These are phyloP conservation scores for Cyaniris semiargus DNA, from an alignment of 2,888 invertebrate species.

Conservation along the genomic window DNA sequence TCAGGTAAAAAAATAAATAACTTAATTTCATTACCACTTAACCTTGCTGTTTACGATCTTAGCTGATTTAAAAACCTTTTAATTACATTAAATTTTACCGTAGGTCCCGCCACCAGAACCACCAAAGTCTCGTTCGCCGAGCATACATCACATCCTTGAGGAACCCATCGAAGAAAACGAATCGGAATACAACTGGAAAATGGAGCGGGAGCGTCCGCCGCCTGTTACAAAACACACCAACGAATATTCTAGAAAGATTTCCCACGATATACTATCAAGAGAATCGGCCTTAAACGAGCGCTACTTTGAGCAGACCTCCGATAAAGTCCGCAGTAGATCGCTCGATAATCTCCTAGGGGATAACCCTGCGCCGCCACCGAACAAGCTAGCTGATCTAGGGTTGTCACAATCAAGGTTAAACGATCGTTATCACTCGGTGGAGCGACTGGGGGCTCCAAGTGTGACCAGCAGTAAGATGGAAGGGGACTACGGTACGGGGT, in stretches of 20 bases:
- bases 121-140: constrained; percentile 76
- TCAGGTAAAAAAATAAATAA: no score
- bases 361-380: constrained; percentile 80
- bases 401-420: constrained; percentile 92
- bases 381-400: constrained; percentile 86
- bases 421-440: constrained; percentile 93
- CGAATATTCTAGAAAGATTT: constrained; percentile 83
- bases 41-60: no score
- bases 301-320: constrained; percentile 87
- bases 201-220: constrained; percentile 59
- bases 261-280: constrained; percentile 88
- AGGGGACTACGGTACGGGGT: constrained; percentile 84
- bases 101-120: constrained; percentile 86
- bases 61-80: no score
- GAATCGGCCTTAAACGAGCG: constrained; percentile 93
- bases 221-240: constrained; percentile 50
- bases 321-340: constrained; percentile 89
- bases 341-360: constrained; percentile 90
- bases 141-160: constrained; percentile 71
- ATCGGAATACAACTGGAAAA: constrained; percentile 73
- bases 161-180: constrained; percentile 70
- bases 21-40: no score
- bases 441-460: constrained; percentile 84
- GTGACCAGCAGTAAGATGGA: constrained; percentile 81
- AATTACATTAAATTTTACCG: no score